Base-by-base conservation (phyloP, 2,888 invertebrate species). In the Polymixis flavicincta region DNA sequence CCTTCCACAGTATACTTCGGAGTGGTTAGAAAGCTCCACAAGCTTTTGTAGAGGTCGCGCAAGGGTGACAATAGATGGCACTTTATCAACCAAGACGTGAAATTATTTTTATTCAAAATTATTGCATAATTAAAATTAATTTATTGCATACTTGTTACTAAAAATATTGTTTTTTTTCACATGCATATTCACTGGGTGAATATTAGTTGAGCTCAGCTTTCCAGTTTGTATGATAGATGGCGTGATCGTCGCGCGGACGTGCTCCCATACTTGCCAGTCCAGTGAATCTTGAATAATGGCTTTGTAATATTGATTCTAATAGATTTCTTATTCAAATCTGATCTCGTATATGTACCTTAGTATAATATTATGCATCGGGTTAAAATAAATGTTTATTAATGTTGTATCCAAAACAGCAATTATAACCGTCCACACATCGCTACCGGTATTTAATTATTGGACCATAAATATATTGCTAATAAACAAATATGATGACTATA, bases 401-500 rank as follows among this genome's bases (percentile, higher is more conserved):
- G 32, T 54, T 55, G 42, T 66, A 74, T 78, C 48, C 1, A 67
- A 81, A 82, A 75, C 63, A 59, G 50, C 42, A n/a, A 78, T 69
- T 72, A 61, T 48, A 72, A 72, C 48, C 2, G n/a, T 76, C 65
- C n/a, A 65, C 25, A 75, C 25, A 63, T 70, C 57, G 79, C 82
- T 84, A 79, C 76, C 50, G 63, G 64, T 77, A 75, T 76, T 78
- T 76, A 72, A 61, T 76, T 32, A 68, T 54, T 45, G 11, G 42
- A 14, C 13, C 13, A 66, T 17, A 67, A 4, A 25, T 60, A 69
- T 54, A 57, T 37, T 64, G 57, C 28, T 60, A 74, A 69, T 74
- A 79, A 85, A 79, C 71, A 82, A 83, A 83, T 75, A 84, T 82
- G 69, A 57, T 71, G 79, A 83, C 87, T 84, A 89, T 90, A 92